These are phyloP conservation scores for Drymonia ruficornis DNA, from an alignment of 2,888 invertebrate species.

Conservation along the genomic window DNA sequence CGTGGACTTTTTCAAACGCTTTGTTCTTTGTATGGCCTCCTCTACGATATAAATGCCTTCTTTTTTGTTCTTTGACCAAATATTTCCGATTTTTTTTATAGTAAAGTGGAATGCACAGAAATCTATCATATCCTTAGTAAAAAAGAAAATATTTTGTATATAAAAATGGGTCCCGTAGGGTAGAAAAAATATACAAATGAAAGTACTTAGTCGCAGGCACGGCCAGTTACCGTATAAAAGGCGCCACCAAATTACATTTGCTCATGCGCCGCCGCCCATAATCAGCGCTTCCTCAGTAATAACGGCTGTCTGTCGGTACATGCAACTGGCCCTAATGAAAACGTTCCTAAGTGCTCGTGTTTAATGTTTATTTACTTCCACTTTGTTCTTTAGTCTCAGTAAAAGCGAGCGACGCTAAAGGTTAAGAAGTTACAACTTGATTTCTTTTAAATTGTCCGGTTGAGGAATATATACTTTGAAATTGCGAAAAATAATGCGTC, in stretches of 20 bases:
- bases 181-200: too few relatives aligned
- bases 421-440: slow-evolving; percentile 53
- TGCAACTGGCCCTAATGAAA: slow-evolving; percentile 79
- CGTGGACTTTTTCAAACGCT: neutral
- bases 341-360: slow-evolving; percentile 74
- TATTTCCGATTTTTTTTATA: neutral
- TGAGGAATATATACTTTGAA: slow-evolving; percentile 34
- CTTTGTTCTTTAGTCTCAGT: slow-evolving; percentile 68
- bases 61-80: neutral
- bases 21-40: neutral
- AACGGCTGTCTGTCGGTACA: slow-evolving; percentile 72
- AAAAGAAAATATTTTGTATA: too few relatives aligned
- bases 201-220: neutral
- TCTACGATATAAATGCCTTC: neutral
- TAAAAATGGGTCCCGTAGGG: too few relatives aligned
- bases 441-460: slow-evolving; percentile 53
- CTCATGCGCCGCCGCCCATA: slow-evolving; percentile 61
- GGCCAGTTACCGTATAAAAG: neutral
- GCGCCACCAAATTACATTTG: neutral
- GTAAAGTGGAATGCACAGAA: too few relatives aligned
- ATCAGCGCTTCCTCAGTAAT: slow-evolving; percentile 76
- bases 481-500: slow-evolving; percentile 20
- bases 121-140: too few relatives aligned
- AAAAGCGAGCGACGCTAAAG: slow-evolving; percentile 50
- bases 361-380: slow-evolving; percentile 79